phyloP scores from a whole-genome alignment of 2,113 vertebrate genomes.

The Boleophthalmus pectinirostris region DNA sequence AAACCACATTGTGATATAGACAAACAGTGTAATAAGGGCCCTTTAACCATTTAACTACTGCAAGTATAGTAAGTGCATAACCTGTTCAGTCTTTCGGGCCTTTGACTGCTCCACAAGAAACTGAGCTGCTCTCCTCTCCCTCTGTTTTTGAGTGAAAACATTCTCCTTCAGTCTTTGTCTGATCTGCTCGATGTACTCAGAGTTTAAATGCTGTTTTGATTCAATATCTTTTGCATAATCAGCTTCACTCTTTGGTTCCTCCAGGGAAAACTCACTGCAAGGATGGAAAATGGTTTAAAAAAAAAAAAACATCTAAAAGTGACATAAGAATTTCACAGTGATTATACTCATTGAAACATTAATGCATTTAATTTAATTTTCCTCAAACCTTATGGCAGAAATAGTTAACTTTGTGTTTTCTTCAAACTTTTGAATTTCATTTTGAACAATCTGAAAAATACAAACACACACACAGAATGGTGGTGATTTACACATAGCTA shows the following conservation, averaged over 20 bases:
- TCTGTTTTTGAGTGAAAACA: constrained; percentile 76
- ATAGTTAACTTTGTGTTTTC: constrained; percentile 65
- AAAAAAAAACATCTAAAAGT: not conserved
- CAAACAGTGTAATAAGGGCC: too few species aligned
- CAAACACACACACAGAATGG: not conserved
- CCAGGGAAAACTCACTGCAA: not conserved
- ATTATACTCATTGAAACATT: not conserved
- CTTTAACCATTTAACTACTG: not conserved
- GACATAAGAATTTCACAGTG: not conserved
- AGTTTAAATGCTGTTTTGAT: constrained; percentile 78
- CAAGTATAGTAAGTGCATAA: constrained; percentile 37
- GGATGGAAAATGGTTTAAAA: not conserved
- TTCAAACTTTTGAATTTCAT: constrained; percentile 88
- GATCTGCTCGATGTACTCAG: constrained; percentile 86
- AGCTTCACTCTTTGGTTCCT: constrained; percentile 21
- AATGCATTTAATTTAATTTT: not conserved
- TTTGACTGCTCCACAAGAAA: constrained; percentile 84
- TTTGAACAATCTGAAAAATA: constrained; percentile 75
- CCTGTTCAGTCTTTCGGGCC: constrained; percentile 84
- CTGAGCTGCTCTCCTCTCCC: constrained; percentile 81
- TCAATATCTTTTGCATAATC: constrained; percentile 24
- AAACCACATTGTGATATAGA: too few species aligned
- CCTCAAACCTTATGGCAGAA: constrained; percentile 53
- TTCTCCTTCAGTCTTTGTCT: constrained; percentile 83
- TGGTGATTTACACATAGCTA: too few species aligned